Base-by-base conservation (phyloP, 1,140 invertebrate species). In the Nomia melanderi region DNA sequence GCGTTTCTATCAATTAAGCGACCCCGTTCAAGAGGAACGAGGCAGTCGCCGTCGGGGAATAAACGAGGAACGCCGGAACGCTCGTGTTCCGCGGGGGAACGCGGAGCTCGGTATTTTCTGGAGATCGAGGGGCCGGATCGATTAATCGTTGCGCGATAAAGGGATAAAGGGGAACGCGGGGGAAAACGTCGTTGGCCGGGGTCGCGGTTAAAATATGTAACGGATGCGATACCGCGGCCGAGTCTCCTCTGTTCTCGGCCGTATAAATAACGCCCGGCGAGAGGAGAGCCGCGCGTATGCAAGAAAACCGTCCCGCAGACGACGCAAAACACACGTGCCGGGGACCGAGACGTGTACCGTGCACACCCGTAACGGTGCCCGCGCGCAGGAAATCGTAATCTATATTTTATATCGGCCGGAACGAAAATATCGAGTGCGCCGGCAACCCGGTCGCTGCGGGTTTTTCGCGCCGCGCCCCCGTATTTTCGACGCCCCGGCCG, bases 141-240 rank as follows among this genome's bases (percentile, higher is more conserved):
- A 87, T 88, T 87, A 88, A 88, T 88, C 87, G 88, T 88, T 83
- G 75, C 56, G 50, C 72, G 41, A 72, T 70, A 75, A 74, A 81
- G n/a, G n/a, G n/a, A n/a, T n/a, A 73, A 79, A 47, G n/a, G 17
- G 73, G 62, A 77, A 39, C 11, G 11, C 8, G 36, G 14, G 41
- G 6, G 41, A 3, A 62, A 77, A 70, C 41, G 57, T 36, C 33
- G 33, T 23, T 14, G 41, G 41, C 20, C n/a, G 36, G 11, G 29
- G 12, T 6, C 39, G 39, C 65, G 63, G 67, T 78, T n/a, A 70
- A 79, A 77, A 79, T 79, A 79, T 76, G 56, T 76, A 79, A 63
- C 53, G 63, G 71, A 75, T 44, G 64, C 78, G 65, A 54, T n/a
- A 77, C 53, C 47, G 33, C 44, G 33, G 54, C 44, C 60, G 64